Evolutionary conservation across 30 jellyfish, hydroid and myxozoan species (phyloP).

Genomic region (Hydractinia symbiolongicarpus): DNA sequence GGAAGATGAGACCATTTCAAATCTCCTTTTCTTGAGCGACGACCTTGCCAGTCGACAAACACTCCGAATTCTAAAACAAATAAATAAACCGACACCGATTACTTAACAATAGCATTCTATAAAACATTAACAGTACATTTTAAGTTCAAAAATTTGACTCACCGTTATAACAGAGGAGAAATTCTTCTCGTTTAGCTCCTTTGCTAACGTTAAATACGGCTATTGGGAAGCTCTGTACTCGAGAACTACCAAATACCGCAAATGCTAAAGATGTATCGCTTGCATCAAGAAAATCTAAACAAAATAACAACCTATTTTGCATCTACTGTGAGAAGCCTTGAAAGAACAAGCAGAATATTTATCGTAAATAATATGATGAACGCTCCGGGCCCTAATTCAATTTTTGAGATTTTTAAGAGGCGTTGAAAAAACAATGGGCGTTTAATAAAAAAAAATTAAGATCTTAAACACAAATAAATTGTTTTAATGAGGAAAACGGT

Average conservation of each 20-base stretch:
- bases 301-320: neutral
- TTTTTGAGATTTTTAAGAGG: too few species aligned
- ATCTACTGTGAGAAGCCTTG: neutral
- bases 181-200: conserved; percentile 52
- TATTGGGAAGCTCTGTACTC: conserved; percentile 76
- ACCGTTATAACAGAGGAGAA: conserved; percentile 85
- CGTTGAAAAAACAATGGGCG: too few species aligned
- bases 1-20: conserved; percentile 93
- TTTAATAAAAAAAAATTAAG: too few species aligned
- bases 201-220: conserved; percentile 60
- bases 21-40: conserved; percentile 87
- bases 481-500: too few species aligned
- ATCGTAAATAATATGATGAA: neutral
- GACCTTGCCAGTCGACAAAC: conserved; percentile 90
- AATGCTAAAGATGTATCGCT: conserved; percentile 84
- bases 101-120: neutral
- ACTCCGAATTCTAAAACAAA: conserved; percentile 72
- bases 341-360: neutral
- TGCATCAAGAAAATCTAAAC: conserved; percentile 81
- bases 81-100: neutral
- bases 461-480: too few species aligned
- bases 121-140: neutral
- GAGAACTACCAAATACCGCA: conserved; percentile 89
- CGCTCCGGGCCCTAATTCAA: too few species aligned
- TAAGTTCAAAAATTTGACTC: neutral